phyloP scores from a whole-genome alignment of 1,140 invertebrate genomes.

The Microplitis mediator region DNA sequence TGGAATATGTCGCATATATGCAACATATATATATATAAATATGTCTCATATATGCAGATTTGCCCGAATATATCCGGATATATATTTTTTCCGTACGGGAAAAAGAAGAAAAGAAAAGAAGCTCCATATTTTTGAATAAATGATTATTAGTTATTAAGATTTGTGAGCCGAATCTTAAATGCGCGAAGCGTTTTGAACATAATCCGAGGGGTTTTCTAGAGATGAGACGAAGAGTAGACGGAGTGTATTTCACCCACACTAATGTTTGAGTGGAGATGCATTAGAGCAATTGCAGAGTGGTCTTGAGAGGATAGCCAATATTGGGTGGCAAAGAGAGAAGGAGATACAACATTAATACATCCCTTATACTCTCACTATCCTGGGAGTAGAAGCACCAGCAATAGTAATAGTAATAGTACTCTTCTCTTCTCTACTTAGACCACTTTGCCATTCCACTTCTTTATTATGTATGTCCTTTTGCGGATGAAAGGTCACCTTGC shows the following conservation, averaged over 20 bases:
- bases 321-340: conserved; percentile 42
- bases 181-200: conserved; percentile 8
- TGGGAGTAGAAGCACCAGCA: no score
- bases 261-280: conserved; percentile 43
- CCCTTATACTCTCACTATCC: conserved; percentile 32
- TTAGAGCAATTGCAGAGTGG: conserved; percentile 52
- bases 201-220: conserved; percentile 13
- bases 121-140: not conserved
- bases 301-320: conserved; percentile 48
- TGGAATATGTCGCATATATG: no score
- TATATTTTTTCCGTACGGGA: no score
- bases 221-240: not conserved
- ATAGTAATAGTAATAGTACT: conserved; percentile 24
- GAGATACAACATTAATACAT: conserved; percentile 51
- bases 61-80: no score
- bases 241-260: conserved; percentile 21
- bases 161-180: conserved; percentile 2
- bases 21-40: no score
- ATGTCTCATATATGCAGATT: no score
- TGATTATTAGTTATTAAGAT: not conserved
- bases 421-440: conserved; percentile 43
- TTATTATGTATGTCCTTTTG: conserved; percentile 45
- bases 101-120: no score
- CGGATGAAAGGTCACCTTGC: conserved; percentile 20
- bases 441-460: conserved; percentile 44